Conservation (phyloP, 2,113 vertebrate species). For the Chaenogobius annularis region DNA sequence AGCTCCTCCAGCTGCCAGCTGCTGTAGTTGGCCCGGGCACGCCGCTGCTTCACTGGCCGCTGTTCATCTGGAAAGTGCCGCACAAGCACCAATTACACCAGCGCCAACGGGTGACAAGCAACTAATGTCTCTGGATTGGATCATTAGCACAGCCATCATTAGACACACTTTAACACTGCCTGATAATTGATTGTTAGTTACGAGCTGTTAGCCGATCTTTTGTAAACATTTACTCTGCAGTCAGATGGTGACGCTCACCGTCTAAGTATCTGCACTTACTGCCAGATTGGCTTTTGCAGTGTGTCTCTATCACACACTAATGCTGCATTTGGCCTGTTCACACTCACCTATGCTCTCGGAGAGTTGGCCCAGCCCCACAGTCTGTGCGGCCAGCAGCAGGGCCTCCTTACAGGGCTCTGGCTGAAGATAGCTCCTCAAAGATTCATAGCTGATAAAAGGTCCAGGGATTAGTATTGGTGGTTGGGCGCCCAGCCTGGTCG, state of each 20-base stretch:
- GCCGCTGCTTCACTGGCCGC: constrained; percentile 83
- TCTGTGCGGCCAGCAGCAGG: constrained; percentile 73
- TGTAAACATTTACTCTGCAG: constrained; percentile 77
- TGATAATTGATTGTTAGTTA: constrained; percentile 84
- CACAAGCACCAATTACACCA: constrained; percentile 73
- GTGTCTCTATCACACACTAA: constrained; percentile 12
- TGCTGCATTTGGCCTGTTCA: neutral
- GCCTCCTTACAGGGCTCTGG: constrained; percentile 80
- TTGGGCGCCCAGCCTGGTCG: constrained; percentile 64
- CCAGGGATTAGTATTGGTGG: constrained; percentile 76
- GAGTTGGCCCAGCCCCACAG: constrained; percentile 59
- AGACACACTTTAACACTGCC: constrained; percentile 71
- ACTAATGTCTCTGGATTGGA: constrained; percentile 80
- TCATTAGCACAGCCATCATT: constrained; percentile 78
- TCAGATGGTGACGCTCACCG: constrained; percentile 65
- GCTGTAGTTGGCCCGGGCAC: constrained; percentile 86
- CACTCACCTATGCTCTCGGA: constrained; percentile 74
- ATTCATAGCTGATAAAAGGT: constrained; percentile 79
- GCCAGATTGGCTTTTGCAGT: constrained; percentile 29
- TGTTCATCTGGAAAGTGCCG: constrained; percentile 80
- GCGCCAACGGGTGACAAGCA: constrained; percentile 75
- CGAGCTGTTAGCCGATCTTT: constrained; percentile 77
- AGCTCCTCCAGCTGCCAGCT: constrained; percentile 87
- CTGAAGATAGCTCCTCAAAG: constrained; percentile 78
- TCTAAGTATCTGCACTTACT: constrained; percentile 44